Conservation (phyloP, 2,888 invertebrate genomes). For the Bruchidius siliquastri region DNA sequence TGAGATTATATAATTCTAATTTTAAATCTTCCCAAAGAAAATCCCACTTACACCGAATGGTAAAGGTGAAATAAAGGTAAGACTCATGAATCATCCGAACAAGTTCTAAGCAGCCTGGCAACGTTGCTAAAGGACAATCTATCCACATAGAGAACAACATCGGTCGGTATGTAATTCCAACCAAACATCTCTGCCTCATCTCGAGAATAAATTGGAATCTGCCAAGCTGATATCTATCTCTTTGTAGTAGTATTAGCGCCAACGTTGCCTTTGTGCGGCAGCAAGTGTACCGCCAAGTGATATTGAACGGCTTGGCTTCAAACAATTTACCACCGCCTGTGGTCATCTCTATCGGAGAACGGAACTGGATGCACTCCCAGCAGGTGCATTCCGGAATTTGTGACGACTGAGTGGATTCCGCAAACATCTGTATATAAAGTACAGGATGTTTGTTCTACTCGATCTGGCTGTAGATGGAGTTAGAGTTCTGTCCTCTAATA, state of each 20-base stretch:
- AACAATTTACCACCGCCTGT: background rate
- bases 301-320: background rate
- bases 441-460: background rate
- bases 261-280: background rate
- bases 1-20: too few relatives aligned
- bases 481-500: too few relatives aligned
- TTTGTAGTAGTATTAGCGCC: background rate
- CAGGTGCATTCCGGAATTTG: background rate
- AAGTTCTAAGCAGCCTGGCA: too few relatives aligned
- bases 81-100: too few relatives aligned
- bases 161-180: background rate
- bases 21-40: too few relatives aligned
- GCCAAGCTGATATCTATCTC: background rate
- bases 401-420: background rate
- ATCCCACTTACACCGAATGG: too few relatives aligned
- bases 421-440: background rate
- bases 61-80: too few relatives aligned
- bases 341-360: background rate
- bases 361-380: background rate
- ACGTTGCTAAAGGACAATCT: too few relatives aligned
- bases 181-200: background rate
- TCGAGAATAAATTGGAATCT: background rate
- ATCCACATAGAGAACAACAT: background rate
- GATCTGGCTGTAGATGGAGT: too few relatives aligned
- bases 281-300: background rate